phyloP scores from a whole-genome alignment of 2,113 vertebrate genomes.

The Candoia aspera region DNA sequence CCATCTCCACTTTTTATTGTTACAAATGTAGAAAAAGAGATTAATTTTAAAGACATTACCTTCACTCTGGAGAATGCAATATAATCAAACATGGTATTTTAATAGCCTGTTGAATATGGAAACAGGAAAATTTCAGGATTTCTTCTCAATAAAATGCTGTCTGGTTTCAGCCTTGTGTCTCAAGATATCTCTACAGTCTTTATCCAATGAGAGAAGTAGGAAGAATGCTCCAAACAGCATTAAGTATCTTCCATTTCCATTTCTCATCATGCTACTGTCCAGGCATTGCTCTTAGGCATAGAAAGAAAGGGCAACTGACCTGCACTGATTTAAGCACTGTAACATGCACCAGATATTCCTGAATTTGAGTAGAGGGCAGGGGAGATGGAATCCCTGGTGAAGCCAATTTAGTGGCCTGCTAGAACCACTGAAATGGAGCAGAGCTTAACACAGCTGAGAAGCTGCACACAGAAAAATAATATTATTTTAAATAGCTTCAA shows the following conservation, averaged over 20 bases:
- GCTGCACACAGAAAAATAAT: no score
- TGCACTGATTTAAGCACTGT: neutral
- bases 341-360: neutral
- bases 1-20: neutral
- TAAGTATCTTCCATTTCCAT: neutral
- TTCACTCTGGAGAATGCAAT: neutral
- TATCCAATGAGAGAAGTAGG: neutral
- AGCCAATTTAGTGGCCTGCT: no score
- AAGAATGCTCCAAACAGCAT: neutral
- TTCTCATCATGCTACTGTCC: neutral
- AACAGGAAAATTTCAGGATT: neutral
- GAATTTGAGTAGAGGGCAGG: neutral
- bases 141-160: neutral
- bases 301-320: neutral
- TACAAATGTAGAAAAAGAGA: no score
- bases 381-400: neutral
- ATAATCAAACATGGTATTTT: neutral
- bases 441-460: no score
- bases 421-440: no score
- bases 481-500: no score
- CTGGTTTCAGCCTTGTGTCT: neutral
- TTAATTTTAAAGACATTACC: fast-evolving
- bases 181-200: neutral
- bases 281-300: neutral
- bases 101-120: fast-evolving